Evolutionary conservation across 2,888 invertebrate species (phyloP), one percentile per base, ranked within the genome.

Genomic region (Himalopsyche anomala): DNA sequence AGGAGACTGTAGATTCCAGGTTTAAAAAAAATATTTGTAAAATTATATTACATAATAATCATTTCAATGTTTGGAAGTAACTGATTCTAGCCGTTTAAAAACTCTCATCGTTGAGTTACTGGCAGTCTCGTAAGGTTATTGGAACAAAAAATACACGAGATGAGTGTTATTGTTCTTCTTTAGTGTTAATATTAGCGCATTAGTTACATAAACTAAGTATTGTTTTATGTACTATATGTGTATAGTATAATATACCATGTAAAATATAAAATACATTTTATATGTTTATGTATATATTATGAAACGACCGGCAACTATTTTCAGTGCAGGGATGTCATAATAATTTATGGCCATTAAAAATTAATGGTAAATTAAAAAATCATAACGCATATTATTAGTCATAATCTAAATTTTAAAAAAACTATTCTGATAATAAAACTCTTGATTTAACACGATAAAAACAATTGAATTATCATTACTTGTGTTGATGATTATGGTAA

Each of bases 111-210:
- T 19, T 62, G 28, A 19, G 15, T 9, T 28, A 62, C 28, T 8
- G 51, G 19, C 62, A 11, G 5, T 3, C 6, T 62, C 62, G 15
- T 62, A 62, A 62, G 62, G 62, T 62, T 62, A 62, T 19, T 62
- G 62, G 62, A 62, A 62, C 62, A 62, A 62, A 62, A 62, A 62
- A 62, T 62, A 62, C 19, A 19, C 8, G 62, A 62, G 19, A 19
- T 28, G 19, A 62, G 62, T 62, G 62, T 62, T 62, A 62, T 62
- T 62, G 62, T 62, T 62, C 62, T 62, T 19, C 62, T 62, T 62
- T 62, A 19, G 62, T 62, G 62, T 19, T 62, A 62, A 62, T 62
- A 62, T 62, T 62, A 28, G 62, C 62, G 62, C 62, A 62, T 62
- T 62, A 62, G 62, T 62, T 62, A 62, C 62, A 62, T 62, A 62